Base-by-base conservation (phyloP, 2,797 vertebrate species). In the Fistularia tabacaria region DNA sequence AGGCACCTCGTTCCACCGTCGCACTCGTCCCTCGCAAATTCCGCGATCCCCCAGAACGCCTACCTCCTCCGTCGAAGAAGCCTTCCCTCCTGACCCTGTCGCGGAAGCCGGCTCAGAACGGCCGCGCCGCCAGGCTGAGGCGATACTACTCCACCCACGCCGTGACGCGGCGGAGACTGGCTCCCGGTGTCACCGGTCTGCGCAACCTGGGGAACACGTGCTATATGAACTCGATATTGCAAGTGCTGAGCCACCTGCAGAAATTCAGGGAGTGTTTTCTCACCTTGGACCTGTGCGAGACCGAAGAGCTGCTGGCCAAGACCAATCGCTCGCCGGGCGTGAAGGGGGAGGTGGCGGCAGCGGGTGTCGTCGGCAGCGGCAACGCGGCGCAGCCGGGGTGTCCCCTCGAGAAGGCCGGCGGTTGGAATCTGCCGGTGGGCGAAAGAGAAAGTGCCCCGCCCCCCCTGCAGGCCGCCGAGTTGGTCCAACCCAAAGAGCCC, bases 191-290 rank as follows among this genome's bases (percentile, higher is more conserved):
- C 60, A 99, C 96, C 0, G 97, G 97, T 66, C 89, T 99, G 58
- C 93, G 97, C 63, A 99, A 99, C 88, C 88, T 99, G 82, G 97
- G 96, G 64, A 99, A 99, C 88, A 99, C 97, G 0, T 99, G 97
- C 74, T 99, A 99, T 69, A 99, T 99, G 97, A 99, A 99, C 89
- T 99, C 97, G 53, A 98, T 99, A 84, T 92, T 99, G 74, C 96
- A 99, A 87, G 97, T 99, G 89, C 92, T 99, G 41, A 99, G 97
- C 76, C 97, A 99, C 91, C 90, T 99, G 85, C 97, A 94, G 87
- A 99, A 98, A 91, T 99, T 99, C 88, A 91, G 97, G 71, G 96
- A 99, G 83, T 99, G 97, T 89, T 99, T 99, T 84, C 88, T 99
- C 84, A 96, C 94, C 14, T 92, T 98, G 72, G 95, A 99, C 85